A percentile compares a stretch with the other conserved stretches of the same genome.
Evolutionary conservation across 2,113 vertebrate genomes (phyloP).

Genomic region (Meleagris gallopavo): DNA sequence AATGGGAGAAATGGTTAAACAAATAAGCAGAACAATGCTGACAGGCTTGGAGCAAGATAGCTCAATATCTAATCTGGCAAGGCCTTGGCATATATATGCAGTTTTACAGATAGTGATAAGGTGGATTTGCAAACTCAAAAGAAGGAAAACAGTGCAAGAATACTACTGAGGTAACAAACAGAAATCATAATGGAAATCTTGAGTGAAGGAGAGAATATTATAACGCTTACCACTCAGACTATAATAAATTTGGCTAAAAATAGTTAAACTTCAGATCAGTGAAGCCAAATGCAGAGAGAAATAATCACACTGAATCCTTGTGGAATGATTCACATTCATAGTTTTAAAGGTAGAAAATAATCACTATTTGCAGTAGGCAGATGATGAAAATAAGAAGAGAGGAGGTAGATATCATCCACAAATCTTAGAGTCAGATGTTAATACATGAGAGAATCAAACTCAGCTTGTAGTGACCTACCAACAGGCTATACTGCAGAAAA

Average conservation of each 20-base stretch:
- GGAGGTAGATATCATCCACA: neutral
- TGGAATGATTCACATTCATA: neutral
- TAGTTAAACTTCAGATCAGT: neutral
- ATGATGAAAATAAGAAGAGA: neutral
- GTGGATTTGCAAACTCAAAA: neutral
- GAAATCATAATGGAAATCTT: neutral
- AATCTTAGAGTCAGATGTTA: neutral
- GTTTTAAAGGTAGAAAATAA: neutral
- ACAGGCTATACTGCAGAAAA: neutral
- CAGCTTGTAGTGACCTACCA: neutral
- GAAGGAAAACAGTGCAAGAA: neutral
- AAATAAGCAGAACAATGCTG: neutral
- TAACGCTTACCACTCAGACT: neutral
- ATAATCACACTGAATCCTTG: neutral
- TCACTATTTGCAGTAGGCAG: neutral
- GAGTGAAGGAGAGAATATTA: neutral
- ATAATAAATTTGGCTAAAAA: neutral
- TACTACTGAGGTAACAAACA: neutral
- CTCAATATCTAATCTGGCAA: neutral
- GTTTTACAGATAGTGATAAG: neutral
- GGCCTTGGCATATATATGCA: neutral
- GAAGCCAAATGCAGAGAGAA: neutral
- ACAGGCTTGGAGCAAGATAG: neutral
- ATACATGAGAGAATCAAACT: neutral
- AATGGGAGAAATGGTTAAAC: neutral